Evolutionary conservation across 2,888 invertebrate genomes (phyloP).

Genomic region (Ophioninae sp.): DNA sequence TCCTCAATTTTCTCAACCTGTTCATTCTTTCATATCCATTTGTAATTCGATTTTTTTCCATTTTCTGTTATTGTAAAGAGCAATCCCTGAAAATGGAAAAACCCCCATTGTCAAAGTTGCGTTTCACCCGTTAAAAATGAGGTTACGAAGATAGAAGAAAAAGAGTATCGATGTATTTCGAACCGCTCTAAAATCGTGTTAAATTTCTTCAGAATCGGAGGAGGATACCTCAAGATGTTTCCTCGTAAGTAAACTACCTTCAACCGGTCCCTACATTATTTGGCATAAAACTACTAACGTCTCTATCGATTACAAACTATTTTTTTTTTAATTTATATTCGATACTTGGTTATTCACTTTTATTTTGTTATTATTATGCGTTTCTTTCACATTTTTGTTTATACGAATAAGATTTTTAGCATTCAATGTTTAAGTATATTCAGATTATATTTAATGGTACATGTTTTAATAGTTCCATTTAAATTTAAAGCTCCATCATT

Average conservation of each 20-base stretch:
- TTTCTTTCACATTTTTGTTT: constrained; percentile 70
- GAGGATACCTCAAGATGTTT: too few species aligned
- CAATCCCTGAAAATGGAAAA: too few species aligned
- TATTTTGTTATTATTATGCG: constrained; percentile 66
- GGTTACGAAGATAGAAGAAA: too few species aligned
- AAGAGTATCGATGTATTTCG: too few species aligned
- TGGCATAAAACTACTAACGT: constrained; percentile 74
- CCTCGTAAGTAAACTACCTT: constrained; percentile 73
- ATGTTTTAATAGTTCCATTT: constrained; percentile 72
- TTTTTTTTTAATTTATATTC: constrained; percentile 70
- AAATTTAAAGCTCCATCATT: constrained; percentile 68
- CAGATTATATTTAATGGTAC: constrained; percentile 79
- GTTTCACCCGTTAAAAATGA: too few species aligned
- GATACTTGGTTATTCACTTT: constrained; percentile 76
- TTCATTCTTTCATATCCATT: too few species aligned
- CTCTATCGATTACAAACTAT: constrained; percentile 77
- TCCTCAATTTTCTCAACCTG: too few species aligned
- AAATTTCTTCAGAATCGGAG: too few species aligned
- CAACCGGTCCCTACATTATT: constrained; percentile 76
- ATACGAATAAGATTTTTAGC: constrained; percentile 79
- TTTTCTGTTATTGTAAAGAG: too few species aligned
- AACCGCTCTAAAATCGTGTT: too few species aligned
- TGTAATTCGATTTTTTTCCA: too few species aligned
- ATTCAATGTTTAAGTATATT: constrained; percentile 80
- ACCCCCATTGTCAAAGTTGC: too few species aligned